Evolutionary conservation across 2,888 invertebrate genomes (phyloP), one percentile per base, ranked within the genome.

Genomic region (Parnassius apollo): DNA sequence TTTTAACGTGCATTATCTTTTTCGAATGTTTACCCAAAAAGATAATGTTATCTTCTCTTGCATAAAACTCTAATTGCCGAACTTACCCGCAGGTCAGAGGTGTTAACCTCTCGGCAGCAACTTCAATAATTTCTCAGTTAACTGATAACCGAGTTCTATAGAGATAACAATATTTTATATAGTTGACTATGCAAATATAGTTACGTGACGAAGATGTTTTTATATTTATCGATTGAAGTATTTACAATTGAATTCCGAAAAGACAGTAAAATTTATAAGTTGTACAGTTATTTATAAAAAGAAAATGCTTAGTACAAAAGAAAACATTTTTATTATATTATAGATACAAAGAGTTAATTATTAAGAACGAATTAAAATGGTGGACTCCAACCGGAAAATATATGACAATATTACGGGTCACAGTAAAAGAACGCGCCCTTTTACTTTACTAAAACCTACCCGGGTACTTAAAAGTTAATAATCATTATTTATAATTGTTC

Each of bases 101-200:
- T 57, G 64, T 64, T 60, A 52, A 60, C 59, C 57, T 42, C 56
- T 12, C 56, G 2, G 57, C 48, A 49, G 60, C 44, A 11, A 57
- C 64, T 60, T 52, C 64, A 64, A 60, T 64, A 60, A 57, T 60
- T 60, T 64, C 60, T 64, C 49, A 64, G 59, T 64, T 25, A 56
- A 49, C 60, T 64, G 74, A 77, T 74, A 74, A 69, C 70, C 57
- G 65, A 58, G 71, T 70, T 70, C 70, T 72, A 69, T 66, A 57
- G 62, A 68, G 74, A 75, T 75, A 75, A 72, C 70, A 57, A 53
- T 50, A 52, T 61, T 64, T 64, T 69, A 67, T 46, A 65, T 64
- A 70, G 69, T 68, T 65, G 67, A 64, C 62, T 70, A 71, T 70
- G 73, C 74, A 72, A 75, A 75, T 73, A 74, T 67, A 68, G 74